Evolutionary conservation across 2,113 vertebrate species (phyloP).

Genomic region (Pelecanus crispus): DNA sequence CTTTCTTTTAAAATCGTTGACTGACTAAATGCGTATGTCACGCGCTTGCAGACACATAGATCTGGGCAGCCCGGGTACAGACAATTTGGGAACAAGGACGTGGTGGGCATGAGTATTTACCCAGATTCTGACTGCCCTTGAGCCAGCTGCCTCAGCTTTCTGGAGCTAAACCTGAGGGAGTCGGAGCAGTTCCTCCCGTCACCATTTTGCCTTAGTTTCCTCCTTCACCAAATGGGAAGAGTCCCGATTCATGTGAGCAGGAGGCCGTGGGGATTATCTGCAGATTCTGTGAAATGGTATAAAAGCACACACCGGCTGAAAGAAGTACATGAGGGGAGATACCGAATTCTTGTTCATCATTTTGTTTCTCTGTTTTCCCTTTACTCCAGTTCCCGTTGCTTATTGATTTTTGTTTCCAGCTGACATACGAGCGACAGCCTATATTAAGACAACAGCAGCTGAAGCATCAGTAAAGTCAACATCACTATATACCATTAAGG

Average conservation of each 20-base stretch:
- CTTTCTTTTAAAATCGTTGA: not conserved
- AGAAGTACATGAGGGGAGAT: not conserved
- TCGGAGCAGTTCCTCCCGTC: not conserved
- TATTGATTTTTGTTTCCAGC: conserved; percentile 71
- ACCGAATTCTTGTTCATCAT: not conserved
- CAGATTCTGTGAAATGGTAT: not conserved
- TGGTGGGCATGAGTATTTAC: not conserved
- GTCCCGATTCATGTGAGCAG: not conserved
- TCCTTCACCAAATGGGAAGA: not conserved
- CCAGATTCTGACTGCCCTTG: not conserved
- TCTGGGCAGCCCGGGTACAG: not conserved
- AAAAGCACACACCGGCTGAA: not conserved
- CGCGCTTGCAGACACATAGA: rapidly evolving
- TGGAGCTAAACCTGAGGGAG: not conserved
- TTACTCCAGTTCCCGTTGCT: conserved; percentile 52
- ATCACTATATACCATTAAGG: not conserved
- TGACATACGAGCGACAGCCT: conserved; percentile 55
- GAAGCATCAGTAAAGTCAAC: conserved; percentile 57
- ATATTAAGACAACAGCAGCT: conserved; percentile 63
- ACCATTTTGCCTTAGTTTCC: not conserved
- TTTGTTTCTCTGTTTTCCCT: conserved; percentile 31
- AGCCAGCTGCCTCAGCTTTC: not conserved
- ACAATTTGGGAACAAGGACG: not conserved
- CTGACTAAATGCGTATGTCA: rapidly evolving
- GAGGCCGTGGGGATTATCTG: not conserved